Percentiles rank a stretch among this genome's conserved stretches.
These are phyloP conservation scores for Colius striatus DNA, from an alignment of 2,113 vertebrate genomes.

Conservation along the genomic window DNA sequence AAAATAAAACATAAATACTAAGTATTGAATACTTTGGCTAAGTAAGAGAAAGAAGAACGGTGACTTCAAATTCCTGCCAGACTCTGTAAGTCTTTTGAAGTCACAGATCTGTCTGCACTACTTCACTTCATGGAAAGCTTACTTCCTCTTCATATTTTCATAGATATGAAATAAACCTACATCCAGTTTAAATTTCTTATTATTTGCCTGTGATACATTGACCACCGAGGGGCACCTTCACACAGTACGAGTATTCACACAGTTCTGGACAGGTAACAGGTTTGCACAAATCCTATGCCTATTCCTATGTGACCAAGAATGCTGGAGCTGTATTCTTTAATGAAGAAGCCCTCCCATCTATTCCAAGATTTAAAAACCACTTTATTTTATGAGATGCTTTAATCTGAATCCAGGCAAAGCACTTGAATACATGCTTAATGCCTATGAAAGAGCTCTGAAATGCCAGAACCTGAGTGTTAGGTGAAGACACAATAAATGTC, in stretches of 20 bases:
- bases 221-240: not conserved
- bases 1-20: not conserved
- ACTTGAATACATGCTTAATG: not conserved
- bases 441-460: not conserved
- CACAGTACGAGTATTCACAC: accelerated
- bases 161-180: not conserved
- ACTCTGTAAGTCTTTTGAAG: not conserved
- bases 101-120: not conserved
- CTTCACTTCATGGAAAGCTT: not conserved
- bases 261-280: not conserved
- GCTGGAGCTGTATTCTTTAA: not conserved
- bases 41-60: not conserved
- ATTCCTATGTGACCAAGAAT: accelerated
- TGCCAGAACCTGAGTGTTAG: not conserved
- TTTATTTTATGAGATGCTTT: not conserved
- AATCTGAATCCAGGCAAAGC: not conserved
- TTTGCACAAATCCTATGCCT: accelerated
- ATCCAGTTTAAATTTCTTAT: not conserved
- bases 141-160: not conserved
- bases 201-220: not conserved
- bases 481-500: not conserved
- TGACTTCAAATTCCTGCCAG: not conserved
- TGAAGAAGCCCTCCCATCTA: not conserved
- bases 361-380: not conserved
- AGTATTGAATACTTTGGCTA: accelerated